Conservation (phyloP, 2,113 vertebrate species). For the Hassar affinis region DNA sequence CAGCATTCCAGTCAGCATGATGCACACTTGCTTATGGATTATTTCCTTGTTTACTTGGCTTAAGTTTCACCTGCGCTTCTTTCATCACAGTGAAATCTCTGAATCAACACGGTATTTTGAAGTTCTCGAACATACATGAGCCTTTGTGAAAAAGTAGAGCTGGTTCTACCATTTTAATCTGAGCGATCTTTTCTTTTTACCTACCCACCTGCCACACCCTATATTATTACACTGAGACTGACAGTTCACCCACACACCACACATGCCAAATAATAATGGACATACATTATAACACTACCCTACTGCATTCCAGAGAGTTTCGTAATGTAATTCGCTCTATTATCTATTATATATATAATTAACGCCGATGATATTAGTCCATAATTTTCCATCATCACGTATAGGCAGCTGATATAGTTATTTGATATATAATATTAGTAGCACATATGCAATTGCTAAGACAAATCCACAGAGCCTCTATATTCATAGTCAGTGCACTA, state of each 20-base stretch:
- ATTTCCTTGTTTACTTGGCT: conserved; percentile 58
- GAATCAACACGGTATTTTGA: not conserved
- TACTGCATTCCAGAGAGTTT: conserved; percentile 12
- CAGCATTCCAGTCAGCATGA: conserved; percentile 30
- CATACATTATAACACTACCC: not conserved
- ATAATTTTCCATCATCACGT: not conserved
- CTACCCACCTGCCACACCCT: conserved; percentile 2
- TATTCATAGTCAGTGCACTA: conserved; percentile 4
- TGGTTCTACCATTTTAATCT: conserved; percentile 3
- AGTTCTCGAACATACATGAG: not conserved
- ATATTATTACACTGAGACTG: not conserved
- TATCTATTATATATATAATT: not conserved
- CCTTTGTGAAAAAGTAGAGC: conserved; percentile 1
- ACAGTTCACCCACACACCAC: not conserved
- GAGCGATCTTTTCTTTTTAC: conserved; percentile 9
- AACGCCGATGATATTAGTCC: not conserved
- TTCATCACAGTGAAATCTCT: conserved; percentile 32
- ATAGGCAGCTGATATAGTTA: not conserved
- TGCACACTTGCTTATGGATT: conserved; percentile 44
- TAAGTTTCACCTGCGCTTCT: conserved; percentile 34
- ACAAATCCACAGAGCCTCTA: not conserved
- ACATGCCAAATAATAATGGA: conserved; percentile 8
- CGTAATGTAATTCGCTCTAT: not conserved
- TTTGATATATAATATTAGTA: not conserved
- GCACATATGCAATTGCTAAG: not conserved